phyloP scores from a whole-genome alignment of 2,888 invertebrate species.

The Elaeidobius kamerunicus region DNA sequence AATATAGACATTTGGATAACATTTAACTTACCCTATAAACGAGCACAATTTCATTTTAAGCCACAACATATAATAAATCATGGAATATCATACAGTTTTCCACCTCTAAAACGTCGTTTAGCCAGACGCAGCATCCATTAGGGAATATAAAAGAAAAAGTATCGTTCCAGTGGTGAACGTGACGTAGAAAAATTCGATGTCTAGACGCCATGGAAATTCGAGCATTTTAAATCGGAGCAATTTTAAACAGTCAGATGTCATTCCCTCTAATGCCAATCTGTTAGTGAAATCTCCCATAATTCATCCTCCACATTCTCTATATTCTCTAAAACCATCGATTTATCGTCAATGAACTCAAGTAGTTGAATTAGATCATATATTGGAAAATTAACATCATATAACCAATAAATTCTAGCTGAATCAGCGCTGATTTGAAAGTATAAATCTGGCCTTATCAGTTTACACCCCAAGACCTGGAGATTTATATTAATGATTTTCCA shows the following conservation, averaged over 20 bases:
- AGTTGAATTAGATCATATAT: too few relatives aligned
- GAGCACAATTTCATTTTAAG: not conserved
- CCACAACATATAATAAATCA: not conserved
- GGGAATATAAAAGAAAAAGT: slow-evolving; percentile 8
- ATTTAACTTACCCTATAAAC: too few relatives aligned
- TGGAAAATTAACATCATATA: too few relatives aligned
- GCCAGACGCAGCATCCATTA: slow-evolving; percentile 6
- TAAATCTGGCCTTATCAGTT: too few relatives aligned
- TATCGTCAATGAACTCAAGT: too few relatives aligned
- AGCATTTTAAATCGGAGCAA: slow-evolving; percentile 11
- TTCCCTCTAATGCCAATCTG: not conserved
- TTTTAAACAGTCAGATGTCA: slow-evolving; percentile 16
- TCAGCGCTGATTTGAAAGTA: too few relatives aligned
- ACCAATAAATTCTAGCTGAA: too few relatives aligned
- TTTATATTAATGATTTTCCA: too few relatives aligned
- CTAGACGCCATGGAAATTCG: slow-evolving; percentile 10
- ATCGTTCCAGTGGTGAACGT: slow-evolving; percentile 1
- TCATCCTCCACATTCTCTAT: too few relatives aligned
- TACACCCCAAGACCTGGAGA: too few relatives aligned
- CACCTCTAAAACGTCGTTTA: slow-evolving; percentile 12
- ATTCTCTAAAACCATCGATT: too few relatives aligned
- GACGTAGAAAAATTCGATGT: slow-evolving; percentile 5
- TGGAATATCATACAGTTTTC: slow-evolving; percentile 2
- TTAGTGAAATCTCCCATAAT: not conserved
- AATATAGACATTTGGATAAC: not conserved